Evolutionary conservation across 2,888 invertebrate genomes (phyloP).

Genomic region (Metopia argyrocephala): DNA sequence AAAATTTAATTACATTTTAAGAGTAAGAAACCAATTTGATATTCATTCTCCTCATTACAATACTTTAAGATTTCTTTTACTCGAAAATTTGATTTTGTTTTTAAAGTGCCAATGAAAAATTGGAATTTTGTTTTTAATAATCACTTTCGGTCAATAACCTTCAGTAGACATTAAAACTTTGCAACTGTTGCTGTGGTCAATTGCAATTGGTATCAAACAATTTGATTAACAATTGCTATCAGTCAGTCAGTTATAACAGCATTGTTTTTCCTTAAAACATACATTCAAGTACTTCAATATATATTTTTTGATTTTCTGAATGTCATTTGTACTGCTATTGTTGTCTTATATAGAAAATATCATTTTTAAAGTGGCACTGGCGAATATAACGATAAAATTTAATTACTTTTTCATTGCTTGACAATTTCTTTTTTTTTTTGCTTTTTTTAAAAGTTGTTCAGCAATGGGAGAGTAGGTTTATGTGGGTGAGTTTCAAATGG

Average conservation of each 20-base stretch:
- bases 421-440: conserved; percentile 27
- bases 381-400: conserved; percentile 72
- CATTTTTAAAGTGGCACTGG: conserved; percentile 26
- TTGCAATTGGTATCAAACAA: not conserved
- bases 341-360: not conserved
- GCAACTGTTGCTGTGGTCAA: not conserved
- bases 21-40: too few relatives aligned
- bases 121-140: not conserved
- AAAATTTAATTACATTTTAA: too few relatives aligned
- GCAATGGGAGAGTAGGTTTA: too few relatives aligned
- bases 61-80: too few relatives aligned
- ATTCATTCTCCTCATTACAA: too few relatives aligned
- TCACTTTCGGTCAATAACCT: not conserved
- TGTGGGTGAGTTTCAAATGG: too few relatives aligned
- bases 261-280: too few relatives aligned
- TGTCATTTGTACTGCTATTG: conserved; percentile 2
- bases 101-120: not conserved
- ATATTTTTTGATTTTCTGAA: conserved; percentile 27
- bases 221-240: conserved; percentile 57
- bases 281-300: too few relatives aligned
- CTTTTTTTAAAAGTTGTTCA: too few relatives aligned
- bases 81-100: too few relatives aligned
- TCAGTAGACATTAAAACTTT: not conserved
- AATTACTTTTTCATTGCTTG: conserved; percentile 76
- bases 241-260: conserved; percentile 46